Percentiles rank a stretch among this genome's conserved stretches.
These are phyloP conservation scores for Elephantulus edwardii DNA, from an alignment of 2,113 vertebrate genomes.

Conservation along the genomic window DNA sequence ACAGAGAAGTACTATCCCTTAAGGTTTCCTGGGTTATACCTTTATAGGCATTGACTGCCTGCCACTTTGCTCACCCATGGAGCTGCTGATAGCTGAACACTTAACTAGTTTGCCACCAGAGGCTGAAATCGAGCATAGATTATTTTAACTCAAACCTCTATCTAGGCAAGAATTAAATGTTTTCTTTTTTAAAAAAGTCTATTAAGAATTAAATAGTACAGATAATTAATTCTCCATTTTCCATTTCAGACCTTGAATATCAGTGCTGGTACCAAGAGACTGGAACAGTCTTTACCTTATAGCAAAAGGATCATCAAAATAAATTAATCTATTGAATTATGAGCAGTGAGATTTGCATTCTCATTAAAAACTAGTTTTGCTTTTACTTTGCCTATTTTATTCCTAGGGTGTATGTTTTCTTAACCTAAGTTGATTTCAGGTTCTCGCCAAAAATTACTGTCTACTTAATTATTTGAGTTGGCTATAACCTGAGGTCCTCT, in stretches of 20 bases:
- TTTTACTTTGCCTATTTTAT: slow-evolving; percentile 44
- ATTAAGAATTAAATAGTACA: slow-evolving; percentile 14
- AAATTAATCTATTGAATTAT: slow-evolving; percentile 35
- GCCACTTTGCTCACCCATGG: not conserved
- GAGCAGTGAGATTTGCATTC: slow-evolving; percentile 45
- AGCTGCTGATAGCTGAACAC: not conserved
- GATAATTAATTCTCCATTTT: slow-evolving; percentile 47
- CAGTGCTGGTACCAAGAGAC: not conserved
- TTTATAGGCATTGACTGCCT: not conserved
- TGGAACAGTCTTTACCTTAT: not conserved
- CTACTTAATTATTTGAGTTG: slow-evolving; percentile 56
- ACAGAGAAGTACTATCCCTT: too few relatives aligned
- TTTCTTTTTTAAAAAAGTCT: not conserved
- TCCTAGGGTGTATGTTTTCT: slow-evolving; percentile 44
- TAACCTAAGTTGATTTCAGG: slow-evolving; percentile 27
- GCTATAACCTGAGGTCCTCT: slow-evolving; percentile 51
- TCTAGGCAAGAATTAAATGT: not conserved
- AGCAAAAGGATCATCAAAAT: not conserved
- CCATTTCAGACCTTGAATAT: not conserved
- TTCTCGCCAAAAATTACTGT: slow-evolving; percentile 56
- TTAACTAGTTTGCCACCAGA: too few relatives aligned
- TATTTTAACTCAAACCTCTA: not conserved
- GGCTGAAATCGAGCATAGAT: not conserved
- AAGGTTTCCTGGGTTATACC: not conserved
- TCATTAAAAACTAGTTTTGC: slow-evolving; percentile 47